phyloP scores from a whole-genome alignment of 2,888 invertebrate genomes.

The Tipula helvola region DNA sequence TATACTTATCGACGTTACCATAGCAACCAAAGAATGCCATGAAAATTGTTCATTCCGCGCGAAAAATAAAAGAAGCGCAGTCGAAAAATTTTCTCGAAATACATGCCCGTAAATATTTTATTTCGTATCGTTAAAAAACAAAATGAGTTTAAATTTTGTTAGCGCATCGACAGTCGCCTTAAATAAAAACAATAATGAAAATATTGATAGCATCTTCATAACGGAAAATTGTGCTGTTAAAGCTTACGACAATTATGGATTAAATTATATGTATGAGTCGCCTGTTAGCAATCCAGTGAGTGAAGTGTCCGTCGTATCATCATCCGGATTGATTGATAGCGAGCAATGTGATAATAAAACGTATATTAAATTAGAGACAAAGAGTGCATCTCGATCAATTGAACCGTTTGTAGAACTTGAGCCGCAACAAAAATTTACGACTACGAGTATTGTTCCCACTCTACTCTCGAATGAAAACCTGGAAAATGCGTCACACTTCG shows the following conservation, averaged over 20 bases:
- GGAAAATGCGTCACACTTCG: conserved; percentile 47
- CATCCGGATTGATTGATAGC: neutral
- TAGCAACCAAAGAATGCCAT: neutral
- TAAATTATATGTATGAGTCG: neutral
- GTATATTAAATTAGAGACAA: neutral
- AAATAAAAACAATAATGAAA: neutral
- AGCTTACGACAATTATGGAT: neutral
- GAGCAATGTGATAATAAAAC: conserved; percentile 4
- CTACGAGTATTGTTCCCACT: neutral
- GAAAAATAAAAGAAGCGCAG: neutral
- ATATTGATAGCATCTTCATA: neutral
- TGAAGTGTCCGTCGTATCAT: neutral
- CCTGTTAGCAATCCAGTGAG: neutral
- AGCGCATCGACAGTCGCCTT: neutral
- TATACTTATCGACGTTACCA: neutral
- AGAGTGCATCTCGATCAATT: neutral
- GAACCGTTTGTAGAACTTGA: neutral
- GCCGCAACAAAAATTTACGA: neutral
- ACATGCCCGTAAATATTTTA: neutral
- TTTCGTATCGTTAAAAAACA: neutral
- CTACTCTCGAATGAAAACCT: conserved; percentile 39
- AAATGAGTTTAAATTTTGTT: neutral
- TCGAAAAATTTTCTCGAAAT: neutral
- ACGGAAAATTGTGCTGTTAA: neutral
- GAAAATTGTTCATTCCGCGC: neutral